Evolutionary conservation across 2,113 vertebrate genomes (phyloP).

Genomic region (Podarcis raffonei): DNA sequence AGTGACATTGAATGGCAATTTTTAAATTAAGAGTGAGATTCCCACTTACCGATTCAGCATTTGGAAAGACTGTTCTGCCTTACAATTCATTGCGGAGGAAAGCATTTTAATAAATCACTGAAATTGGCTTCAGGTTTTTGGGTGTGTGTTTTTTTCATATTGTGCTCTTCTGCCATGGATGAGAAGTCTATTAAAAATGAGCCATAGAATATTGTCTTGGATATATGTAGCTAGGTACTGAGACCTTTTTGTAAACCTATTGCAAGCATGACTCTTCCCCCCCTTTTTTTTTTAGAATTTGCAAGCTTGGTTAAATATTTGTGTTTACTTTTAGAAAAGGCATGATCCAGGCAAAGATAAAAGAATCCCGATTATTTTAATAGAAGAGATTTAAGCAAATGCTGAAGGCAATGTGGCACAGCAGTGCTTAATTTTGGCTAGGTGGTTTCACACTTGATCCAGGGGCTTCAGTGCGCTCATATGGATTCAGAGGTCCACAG

Average conservation of each 20-base stretch:
- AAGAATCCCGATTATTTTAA: neutral
- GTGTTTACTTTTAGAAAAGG: neutral
- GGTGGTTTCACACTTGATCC: neutral
- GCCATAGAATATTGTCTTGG: neutral
- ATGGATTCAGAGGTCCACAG: neutral
- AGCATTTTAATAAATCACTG: conserved; percentile 1
- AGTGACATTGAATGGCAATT: conserved; percentile 47
- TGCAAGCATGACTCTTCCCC: neutral
- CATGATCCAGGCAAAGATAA: neutral
- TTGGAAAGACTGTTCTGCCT: neutral
- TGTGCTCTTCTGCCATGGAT: neutral
- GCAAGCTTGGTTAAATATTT: neutral
- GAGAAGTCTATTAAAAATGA: neutral
- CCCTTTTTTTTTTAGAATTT: neutral
- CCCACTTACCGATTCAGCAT: conserved; percentile 39
- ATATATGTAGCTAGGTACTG: neutral
- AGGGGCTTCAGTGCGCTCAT: neutral
- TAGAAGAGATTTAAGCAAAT: neutral
- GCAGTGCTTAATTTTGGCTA: neutral
- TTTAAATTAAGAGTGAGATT: conserved; percentile 54
- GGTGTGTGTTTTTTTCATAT: neutral
- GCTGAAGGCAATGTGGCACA: neutral
- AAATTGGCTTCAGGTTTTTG: neutral
- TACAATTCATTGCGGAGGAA: conserved; percentile 37
- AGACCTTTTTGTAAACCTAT: neutral